phyloP scores from a whole-genome alignment of 2,888 invertebrate genomes.

The Drosophila aldrichi region DNA sequence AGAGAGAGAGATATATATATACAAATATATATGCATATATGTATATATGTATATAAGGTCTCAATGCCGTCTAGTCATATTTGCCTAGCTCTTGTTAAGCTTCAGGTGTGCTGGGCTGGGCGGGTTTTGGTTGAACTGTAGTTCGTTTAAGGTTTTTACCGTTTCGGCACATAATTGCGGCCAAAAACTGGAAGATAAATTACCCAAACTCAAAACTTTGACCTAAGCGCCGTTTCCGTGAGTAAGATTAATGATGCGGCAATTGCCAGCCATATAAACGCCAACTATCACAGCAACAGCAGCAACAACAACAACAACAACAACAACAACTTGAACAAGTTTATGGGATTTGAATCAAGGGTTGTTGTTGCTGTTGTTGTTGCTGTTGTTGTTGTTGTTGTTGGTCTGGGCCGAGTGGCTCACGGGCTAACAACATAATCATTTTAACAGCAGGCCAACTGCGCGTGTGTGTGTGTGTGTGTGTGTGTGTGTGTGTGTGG shows the following conservation, averaged over 20 bases:
- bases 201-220: slow-evolving; percentile 81
- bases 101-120: slow-evolving; percentile 13
- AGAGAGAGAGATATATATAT: too few relatives aligned
- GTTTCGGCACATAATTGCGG: slow-evolving; percentile 76
- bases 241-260: slow-evolving; percentile 78
- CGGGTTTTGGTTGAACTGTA: background rate
- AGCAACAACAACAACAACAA: slow-evolving; percentile 19
- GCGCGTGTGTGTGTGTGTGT: background rate
- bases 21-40: background rate
- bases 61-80: slow-evolving; percentile 20
- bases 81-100: slow-evolving; percentile 19
- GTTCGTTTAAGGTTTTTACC: slow-evolving; percentile 47
- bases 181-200: slow-evolving; percentile 77
- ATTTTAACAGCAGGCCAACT: slow-evolving; percentile 64
- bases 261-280: slow-evolving; percentile 72
- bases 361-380: slow-evolving; percentile 21
- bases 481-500: slow-evolving; percentile 7
- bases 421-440: slow-evolving; percentile 69
- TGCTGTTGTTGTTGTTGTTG: background rate
- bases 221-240: slow-evolving; percentile 82
- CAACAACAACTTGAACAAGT: slow-evolving; percentile 58
- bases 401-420: slow-evolving; percentile 27
- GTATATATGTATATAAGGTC: background rate
- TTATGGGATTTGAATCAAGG: slow-evolving; percentile 72
- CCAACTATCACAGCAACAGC: slow-evolving; percentile 60